Conservation (phyloP, 1,140 invertebrate species). For the Ladona fulva region DNA sequence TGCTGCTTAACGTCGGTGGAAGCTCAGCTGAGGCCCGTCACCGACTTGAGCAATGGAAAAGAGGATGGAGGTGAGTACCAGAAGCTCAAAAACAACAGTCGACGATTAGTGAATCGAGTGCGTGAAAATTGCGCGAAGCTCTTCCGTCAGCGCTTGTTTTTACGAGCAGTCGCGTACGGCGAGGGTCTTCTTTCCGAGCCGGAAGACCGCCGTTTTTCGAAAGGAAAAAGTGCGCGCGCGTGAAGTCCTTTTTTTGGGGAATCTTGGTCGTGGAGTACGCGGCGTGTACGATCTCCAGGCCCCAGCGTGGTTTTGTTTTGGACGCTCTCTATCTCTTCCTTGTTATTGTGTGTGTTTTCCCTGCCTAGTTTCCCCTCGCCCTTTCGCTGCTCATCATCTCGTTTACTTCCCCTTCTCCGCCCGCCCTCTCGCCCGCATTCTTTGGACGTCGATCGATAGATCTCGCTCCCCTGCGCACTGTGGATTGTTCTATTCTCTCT, state of each 20-base stretch:
- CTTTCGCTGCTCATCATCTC: background rate
- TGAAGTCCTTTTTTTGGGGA: too few relatives aligned
- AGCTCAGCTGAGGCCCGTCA: background rate
- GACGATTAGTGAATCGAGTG: too few relatives aligned
- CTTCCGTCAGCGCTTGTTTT: too few relatives aligned
- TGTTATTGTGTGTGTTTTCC: conserved; percentile 9
- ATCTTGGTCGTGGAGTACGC: too few relatives aligned
- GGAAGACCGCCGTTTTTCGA: too few relatives aligned
- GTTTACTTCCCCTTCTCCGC: background rate
- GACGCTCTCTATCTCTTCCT: background rate
- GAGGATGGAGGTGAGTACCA: background rate
- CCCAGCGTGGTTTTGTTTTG: background rate
- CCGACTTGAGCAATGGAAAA: background rate
- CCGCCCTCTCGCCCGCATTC: background rate
- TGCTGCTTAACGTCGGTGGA: background rate
- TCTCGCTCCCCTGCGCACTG: background rate
- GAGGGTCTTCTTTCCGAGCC: too few relatives aligned
- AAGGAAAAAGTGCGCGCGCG: too few relatives aligned
- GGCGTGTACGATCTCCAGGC: background rate
- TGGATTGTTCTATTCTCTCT: background rate
- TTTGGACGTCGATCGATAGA: background rate
- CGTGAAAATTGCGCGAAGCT: too few relatives aligned
- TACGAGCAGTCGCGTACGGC: too few relatives aligned
- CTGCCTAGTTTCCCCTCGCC: background rate
- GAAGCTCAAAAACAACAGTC: too few relatives aligned